phyloP scores from a whole-genome alignment of 2,797 vertebrate species.

The Orientallactaga sibirica region DNA sequence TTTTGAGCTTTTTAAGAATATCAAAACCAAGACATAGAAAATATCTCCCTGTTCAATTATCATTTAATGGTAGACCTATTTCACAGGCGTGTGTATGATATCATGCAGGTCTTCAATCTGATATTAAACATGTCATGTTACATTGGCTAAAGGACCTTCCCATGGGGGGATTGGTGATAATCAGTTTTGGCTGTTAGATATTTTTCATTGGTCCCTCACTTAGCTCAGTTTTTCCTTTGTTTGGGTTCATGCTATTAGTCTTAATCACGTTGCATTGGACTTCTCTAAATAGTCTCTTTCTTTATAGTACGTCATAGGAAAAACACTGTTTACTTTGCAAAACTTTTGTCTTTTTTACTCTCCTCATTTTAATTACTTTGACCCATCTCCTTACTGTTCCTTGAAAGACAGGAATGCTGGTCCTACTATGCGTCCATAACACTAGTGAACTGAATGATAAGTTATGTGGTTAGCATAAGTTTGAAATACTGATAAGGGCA shows the following conservation, averaged over 20 bases:
- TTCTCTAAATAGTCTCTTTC: slow-evolving; percentile 49
- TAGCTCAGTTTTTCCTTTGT: slow-evolving; percentile 66
- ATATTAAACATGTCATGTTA: slow-evolving; percentile 57
- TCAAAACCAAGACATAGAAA: slow-evolving; percentile 54
- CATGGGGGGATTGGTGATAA: slow-evolving; percentile 33
- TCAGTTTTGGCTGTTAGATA: slow-evolving; percentile 32
- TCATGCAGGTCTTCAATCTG: background rate
- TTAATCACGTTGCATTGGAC: slow-evolving; percentile 44
- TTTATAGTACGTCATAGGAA: slow-evolving; percentile 51
- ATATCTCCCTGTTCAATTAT: background rate
- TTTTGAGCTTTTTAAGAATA: slow-evolving; percentile 12
- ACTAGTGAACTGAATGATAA: background rate
- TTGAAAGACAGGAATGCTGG: background rate
- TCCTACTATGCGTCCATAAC: background rate
- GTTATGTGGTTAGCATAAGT: background rate
- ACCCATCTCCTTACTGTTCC: background rate
- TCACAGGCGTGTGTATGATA: slow-evolving; percentile 9
- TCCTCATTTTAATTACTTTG: slow-evolving; percentile 25
- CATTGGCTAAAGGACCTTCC: slow-evolving; percentile 33
- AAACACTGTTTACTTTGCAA: background rate
- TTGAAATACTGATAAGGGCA: background rate
- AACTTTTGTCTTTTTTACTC: background rate
- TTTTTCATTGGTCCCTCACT: slow-evolving; percentile 6
- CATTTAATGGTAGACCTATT: slow-evolving; percentile 27
- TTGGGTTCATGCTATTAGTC: slow-evolving; percentile 61